Evolutionary conservation across 2,888 invertebrate species (phyloP).

Genomic region (Caenorhabditis sp.): DNA sequence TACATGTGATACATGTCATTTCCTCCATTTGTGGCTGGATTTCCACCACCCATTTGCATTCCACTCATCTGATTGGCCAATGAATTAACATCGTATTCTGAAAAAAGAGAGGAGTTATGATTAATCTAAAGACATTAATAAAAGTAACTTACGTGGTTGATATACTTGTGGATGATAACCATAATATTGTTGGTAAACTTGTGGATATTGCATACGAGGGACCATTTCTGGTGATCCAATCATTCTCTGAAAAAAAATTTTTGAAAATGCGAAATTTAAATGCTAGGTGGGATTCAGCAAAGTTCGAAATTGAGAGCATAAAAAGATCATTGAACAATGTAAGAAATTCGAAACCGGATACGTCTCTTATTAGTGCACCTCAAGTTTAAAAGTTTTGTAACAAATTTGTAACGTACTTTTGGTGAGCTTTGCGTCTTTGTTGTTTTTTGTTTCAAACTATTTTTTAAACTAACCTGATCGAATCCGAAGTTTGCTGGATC

Average conservation of each 20-base stretch:
- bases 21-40: slow-evolving; percentile 29
- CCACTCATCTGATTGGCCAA: slow-evolving; percentile 49
- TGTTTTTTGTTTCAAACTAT: too few species aligned
- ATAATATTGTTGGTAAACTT: slow-evolving; percentile 40
- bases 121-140: not conserved
- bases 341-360: too few species aligned
- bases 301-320: too few species aligned
- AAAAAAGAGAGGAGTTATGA: slow-evolving; percentile 6
- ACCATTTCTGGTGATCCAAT: slow-evolving; percentile 30
- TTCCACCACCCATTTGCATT: slow-evolving; percentile 45
- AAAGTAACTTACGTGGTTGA: not conserved
- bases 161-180: slow-evolving; percentile 24
- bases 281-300: too few species aligned
- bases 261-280: too few species aligned
- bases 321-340: too few species aligned
- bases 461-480: not conserved
- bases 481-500: not conserved
- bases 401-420: too few species aligned
- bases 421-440: too few species aligned
- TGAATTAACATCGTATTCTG: slow-evolving; percentile 40
- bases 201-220: slow-evolving; percentile 38
- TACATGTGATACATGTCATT: slow-evolving; percentile 39
- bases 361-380: too few species aligned
- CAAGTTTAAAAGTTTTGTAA: too few species aligned
- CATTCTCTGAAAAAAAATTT: slow-evolving; percentile 33